Evolutionary conservation across 2,888 invertebrate genomes (phyloP).

Genomic region (Trachelus troglodyta): DNA sequence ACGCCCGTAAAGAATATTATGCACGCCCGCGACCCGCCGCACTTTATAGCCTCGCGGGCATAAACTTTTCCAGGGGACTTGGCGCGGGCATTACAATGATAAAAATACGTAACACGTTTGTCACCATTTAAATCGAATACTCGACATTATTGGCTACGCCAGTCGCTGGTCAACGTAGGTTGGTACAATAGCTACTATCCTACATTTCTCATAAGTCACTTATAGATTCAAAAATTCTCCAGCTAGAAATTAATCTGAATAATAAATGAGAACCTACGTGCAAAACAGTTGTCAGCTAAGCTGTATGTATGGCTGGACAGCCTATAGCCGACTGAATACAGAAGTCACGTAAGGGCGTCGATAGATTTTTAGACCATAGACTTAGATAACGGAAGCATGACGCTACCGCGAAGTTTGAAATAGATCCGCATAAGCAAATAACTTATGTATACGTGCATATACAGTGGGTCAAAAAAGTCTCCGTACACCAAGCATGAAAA

Average conservation of each 20-base stretch:
- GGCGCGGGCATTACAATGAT: not conserved
- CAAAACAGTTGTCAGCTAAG: not conserved
- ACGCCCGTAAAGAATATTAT: constrained; percentile 20
- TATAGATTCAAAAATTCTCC: not conserved
- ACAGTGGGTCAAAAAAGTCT: too few relatives aligned
- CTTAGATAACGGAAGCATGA: not conserved
- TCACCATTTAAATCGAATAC: not conserved
- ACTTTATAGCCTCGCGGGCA: not conserved
- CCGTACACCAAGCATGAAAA: too few relatives aligned
- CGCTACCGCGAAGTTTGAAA: constrained; percentile 6
- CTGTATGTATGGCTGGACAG: not conserved
- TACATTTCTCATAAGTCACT: not conserved
- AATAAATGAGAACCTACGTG: not conserved
- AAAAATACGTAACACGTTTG: not conserved
- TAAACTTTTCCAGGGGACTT: not conserved
- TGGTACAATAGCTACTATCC: not conserved
- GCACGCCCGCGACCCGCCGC: constrained; percentile 3
- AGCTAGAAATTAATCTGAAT: not conserved
- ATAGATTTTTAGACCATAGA: not conserved
- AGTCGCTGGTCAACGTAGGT: not conserved
- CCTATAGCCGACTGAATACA: not conserved
- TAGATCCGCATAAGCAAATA: constrained; percentile 16
- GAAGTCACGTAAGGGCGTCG: not conserved
- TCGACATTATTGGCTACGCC: not conserved
- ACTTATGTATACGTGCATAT: not conserved